Evolutionary conservation across 1,140 invertebrate species (phyloP), one percentile per base, ranked within the genome.

Genomic region (Lasioglossum albipes): DNA sequence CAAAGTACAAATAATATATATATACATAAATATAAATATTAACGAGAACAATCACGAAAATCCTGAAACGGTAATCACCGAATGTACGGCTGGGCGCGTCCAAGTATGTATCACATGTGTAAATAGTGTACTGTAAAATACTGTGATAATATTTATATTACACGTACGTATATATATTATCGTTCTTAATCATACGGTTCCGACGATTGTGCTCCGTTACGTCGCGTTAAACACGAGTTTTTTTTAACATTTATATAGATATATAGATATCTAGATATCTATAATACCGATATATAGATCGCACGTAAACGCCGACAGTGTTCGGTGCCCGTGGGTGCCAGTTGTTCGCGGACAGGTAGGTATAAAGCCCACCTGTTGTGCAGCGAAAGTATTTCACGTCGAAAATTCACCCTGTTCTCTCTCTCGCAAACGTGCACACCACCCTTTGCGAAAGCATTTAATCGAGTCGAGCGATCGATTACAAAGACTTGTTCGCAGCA

Each of bases 141-240:
- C 91, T 92, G 91, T 92, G 91, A 92, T 92, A 92, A 92, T 92
- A 92, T 92, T 92, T 92, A 92, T 92, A 92, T 89, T 76, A 74
- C 73, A 79, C 59, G 75, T 64, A 73, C 62, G 81, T 42, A 69
- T 78, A 83, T 22, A 76, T 54, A 83, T 71, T 81, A 49, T 72
- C 65, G 71, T 73, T 67, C 31, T 68, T 65, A 67, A 54, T 77
- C 4, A 68, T 72, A 68, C 66, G 54, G 65, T 62, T 54, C 42
- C 45, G 61, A 74, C n/a, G 49, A 52, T 7, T 52, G 61, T 65
- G n/a, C 41, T 42, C 36, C 20, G 54, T 72, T 72, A 27, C 69
- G 22, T n/a, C n/a, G 74, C 54, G 16, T 31, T 36, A 4, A 36
- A 36, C 41, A 27, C 9, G 16, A 54, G 52, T 16, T 27, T 27